Evolutionary conservation across 2,797 vertebrate species (phyloP), one percentile per base, ranked within the genome.

Genomic region (Sebastes wilsoni): DNA sequence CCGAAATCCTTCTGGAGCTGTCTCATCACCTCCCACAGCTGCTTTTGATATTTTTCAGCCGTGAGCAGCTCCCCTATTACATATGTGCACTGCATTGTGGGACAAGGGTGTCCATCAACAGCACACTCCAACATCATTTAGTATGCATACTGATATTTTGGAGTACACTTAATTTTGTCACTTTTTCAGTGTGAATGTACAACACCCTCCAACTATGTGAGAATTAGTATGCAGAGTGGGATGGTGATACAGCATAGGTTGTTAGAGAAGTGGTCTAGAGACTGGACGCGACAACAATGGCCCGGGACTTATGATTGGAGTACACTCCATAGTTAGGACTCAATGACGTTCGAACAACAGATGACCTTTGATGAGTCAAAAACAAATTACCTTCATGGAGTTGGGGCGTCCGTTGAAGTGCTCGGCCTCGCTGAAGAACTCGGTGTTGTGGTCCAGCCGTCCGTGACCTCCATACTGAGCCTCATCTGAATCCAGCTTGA

Each of bases 401-500:
- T 96, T 91, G 65, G 93, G 73, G 32, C 94, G 95, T 2, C 95
- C 95, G 74, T 97, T 97, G 89, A 96, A 97, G 83, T 93, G 87
- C 82, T 94, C 86, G 23, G 92, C 2, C 80, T 98, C 96, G 2
- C 96, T 96, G 92, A 98, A 98, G 93, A 97, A 99, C 18, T 99
- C 97, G 0, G 97, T 98, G 85, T 62, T 94, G 93, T 99, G 97
- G 94, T 99, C 96, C 92, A 99, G 85, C 72, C 99, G 96, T 79
- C 96, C 96, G 88, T 99, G 98, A n/a, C 99, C 99, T 79, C 98
- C 98, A 34, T 98, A 99, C 28, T 91, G 90, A 22, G 1, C 62
- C 70, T 91, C 93, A 88, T 99, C 99, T 34, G 97, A 96, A 91
- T 99, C 98, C 91, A 99, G 95, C 88, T 96, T 97, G 88, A 99